Evolutionary conservation across 1,140 invertebrate species (phyloP).

Genomic region (Oedothorax gibbosus): DNA sequence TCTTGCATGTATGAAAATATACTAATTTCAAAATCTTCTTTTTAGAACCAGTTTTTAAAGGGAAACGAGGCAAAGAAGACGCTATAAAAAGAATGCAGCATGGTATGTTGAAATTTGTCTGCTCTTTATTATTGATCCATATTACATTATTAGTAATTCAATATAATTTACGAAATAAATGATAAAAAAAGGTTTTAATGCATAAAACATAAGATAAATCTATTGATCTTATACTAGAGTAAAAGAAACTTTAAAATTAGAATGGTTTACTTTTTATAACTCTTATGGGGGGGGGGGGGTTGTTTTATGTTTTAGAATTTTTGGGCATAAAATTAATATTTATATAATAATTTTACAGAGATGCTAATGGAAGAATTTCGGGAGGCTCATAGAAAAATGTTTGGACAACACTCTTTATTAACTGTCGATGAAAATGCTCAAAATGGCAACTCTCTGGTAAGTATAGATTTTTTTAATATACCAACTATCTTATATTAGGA

Average conservation of each 20-base stretch:
- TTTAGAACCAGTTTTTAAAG: conserved; percentile 44
- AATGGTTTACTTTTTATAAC: too few species aligned
- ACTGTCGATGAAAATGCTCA: conserved; percentile 36
- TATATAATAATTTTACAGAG: conserved; percentile 39
- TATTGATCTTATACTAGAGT: too few species aligned
- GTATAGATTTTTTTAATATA: neutral
- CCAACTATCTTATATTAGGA: neutral
- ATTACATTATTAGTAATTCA: too few species aligned
- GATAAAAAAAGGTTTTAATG: too few species aligned
- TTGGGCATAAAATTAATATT: too few species aligned
- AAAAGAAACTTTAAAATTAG: too few species aligned
- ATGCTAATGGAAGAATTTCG: conserved; percentile 64
- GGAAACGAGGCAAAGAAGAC: conserved; percentile 48
- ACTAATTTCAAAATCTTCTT: neutral
- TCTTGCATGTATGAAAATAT: too few species aligned
- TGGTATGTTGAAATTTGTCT: conserved; percentile 19
- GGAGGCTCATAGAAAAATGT: conserved; percentile 64
- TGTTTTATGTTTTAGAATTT: too few species aligned
- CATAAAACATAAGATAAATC: too few species aligned
- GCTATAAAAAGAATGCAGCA: conserved; percentile 57
- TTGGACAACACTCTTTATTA: conserved; percentile 52
- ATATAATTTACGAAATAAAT: too few species aligned
- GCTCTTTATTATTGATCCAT: too few species aligned
- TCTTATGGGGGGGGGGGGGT: too few species aligned
- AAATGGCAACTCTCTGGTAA: neutral